A percentile compares a stretch with the other conserved stretches of the same genome.
Conservation (phyloP, 92 coral and sea anemone genomes). For the Phenganax marumi region DNA sequence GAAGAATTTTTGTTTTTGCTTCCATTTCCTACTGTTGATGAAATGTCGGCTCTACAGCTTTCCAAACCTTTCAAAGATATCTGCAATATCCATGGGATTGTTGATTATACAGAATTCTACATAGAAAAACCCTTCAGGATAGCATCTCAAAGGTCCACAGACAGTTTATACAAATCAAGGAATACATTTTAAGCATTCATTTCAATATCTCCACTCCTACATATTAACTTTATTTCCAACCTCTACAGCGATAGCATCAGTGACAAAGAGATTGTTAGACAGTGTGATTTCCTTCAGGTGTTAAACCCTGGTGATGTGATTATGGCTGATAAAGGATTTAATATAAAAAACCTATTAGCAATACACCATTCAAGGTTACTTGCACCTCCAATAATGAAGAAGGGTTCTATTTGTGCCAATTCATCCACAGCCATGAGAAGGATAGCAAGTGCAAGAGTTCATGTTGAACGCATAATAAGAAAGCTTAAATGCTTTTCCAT, state of each 20-base stretch:
- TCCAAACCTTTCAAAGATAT: not conserved
- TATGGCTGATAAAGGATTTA: not conserved
- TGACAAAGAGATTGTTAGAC: not conserved
- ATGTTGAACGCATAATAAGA: no score
- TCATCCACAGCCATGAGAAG: not conserved
- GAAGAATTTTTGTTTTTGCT: slow-evolving; percentile 58
- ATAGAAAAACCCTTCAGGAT: slow-evolving; percentile 33
- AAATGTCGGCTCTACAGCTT: no score
- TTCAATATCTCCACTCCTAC: not conserved
- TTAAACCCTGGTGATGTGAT: not conserved
- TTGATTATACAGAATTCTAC: slow-evolving; percentile 40
- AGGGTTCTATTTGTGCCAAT: not conserved
- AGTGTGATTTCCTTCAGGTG: not conserved
- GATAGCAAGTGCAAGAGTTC: not conserved
- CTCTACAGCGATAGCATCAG: not conserved
- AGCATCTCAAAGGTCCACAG: no score
- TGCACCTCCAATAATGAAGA: not conserved
- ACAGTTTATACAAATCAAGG: slow-evolving; percentile 41
- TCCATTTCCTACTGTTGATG: slow-evolving; percentile 55
- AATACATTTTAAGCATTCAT: not conserved
- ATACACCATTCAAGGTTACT: not conserved
- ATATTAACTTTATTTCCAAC: not conserved
- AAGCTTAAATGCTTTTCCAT: not conserved
- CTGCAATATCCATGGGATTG: slow-evolving; percentile 36
- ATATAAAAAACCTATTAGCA: not conserved